Conservation (phyloP, 2,888 invertebrate species). For the Mythimna lalbum region DNA sequence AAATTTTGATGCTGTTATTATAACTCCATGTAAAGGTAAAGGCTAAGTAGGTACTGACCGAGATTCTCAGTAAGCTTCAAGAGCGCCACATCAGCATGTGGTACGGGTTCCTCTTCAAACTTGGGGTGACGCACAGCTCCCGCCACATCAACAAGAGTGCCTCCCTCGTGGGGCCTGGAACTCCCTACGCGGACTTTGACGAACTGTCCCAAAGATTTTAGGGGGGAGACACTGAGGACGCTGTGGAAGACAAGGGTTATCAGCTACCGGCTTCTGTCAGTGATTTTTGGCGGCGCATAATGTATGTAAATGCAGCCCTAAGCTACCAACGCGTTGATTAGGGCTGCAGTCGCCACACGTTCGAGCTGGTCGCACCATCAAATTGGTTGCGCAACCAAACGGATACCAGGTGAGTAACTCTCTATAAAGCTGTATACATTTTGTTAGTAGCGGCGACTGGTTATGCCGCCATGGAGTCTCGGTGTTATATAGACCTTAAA, state of each 20-base stretch:
- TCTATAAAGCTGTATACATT: too few species aligned
- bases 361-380: too few species aligned
- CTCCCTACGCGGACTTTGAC: conserved; percentile 86
- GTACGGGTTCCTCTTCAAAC: conserved; percentile 87
- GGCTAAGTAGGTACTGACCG: conserved; percentile 63
- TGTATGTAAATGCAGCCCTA: too few species aligned
- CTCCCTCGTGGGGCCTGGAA: conserved; percentile 79
- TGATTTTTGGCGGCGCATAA: too few species aligned
- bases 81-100: conserved; percentile 85
- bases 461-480: too few species aligned
- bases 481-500: too few species aligned
- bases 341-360: too few species aligned
- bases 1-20: too few species aligned
- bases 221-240: conserved; percentile 84
- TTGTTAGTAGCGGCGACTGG: too few species aligned
- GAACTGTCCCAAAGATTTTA: conserved; percentile 78
- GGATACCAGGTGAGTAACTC: too few species aligned
- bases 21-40: neutral
- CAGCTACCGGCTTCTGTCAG: neutral
- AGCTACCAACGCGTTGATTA: too few species aligned
- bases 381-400: too few species aligned
- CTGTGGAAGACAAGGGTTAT: conserved; percentile 61
- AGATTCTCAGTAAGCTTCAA: conserved; percentile 81
- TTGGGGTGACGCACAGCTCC: conserved; percentile 86
- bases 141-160: conserved; percentile 77